Evolutionary conservation across 1,140 invertebrate genomes (phyloP).

Genomic region (Drosophila oshimai): DNA sequence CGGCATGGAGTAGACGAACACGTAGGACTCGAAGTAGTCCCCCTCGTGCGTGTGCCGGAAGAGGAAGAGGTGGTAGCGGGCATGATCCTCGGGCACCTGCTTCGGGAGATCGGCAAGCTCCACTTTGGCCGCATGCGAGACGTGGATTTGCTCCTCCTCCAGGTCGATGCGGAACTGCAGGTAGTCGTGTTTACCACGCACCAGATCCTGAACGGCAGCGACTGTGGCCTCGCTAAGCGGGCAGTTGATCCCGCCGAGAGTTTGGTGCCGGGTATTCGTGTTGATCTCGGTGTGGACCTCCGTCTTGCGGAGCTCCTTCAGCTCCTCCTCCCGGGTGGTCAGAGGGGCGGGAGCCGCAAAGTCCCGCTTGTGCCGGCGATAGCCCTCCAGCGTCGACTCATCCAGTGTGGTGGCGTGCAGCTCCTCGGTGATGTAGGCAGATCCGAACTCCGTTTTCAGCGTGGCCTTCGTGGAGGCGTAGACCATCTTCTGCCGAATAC

Average conservation of each 20-base stretch:
- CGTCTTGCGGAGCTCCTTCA: slow-evolving; percentile 90
- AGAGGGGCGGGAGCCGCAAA: slow-evolving; percentile 93
- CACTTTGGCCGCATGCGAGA: slow-evolving; percentile 87
- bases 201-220: slow-evolving; percentile 88
- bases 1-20: slow-evolving; percentile 99
- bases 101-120: slow-evolving; percentile 87
- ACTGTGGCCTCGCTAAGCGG: slow-evolving; percentile 93
- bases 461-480: slow-evolving; percentile 99
- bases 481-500: slow-evolving; percentile 98
- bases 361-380: slow-evolving; percentile 90
- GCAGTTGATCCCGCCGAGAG: slow-evolving; percentile 95
- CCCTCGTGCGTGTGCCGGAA: slow-evolving; percentile 97
- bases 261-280: slow-evolving; percentile 94
- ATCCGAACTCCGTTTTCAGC: slow-evolving; percentile 96
- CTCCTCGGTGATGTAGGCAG: slow-evolving; percentile 91
- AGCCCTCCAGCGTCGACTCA: slow-evolving; percentile 92
- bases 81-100: slow-evolving; percentile 91
- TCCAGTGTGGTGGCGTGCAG: slow-evolving; percentile 84
- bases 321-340: slow-evolving; percentile 94
- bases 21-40: slow-evolving; percentile 92
- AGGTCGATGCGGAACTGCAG: slow-evolving; percentile 90
- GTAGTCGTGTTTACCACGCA: slow-evolving; percentile 87
- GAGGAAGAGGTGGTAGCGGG: slow-evolving; percentile 95
- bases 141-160: slow-evolving; percentile 76
- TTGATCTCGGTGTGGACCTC: slow-evolving; percentile 91